Conservation (phyloP, 2,797 vertebrate genomes). For the Philypnodon macrostomus region DNA sequence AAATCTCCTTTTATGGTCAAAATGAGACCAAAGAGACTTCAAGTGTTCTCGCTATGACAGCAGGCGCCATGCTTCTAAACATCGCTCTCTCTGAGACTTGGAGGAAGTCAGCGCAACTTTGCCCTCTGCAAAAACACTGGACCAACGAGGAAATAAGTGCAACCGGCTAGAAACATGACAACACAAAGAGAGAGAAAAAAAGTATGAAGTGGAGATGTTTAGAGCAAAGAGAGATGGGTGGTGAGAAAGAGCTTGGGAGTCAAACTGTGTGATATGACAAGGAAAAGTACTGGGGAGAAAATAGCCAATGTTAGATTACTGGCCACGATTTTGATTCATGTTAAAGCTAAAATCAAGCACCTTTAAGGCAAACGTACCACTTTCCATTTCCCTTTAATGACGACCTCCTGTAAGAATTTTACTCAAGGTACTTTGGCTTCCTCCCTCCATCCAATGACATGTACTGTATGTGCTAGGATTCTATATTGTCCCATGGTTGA, state of each 20-base stretch:
- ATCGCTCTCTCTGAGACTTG: slow-evolving; percentile 5
- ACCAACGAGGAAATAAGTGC: slow-evolving; percentile 1
- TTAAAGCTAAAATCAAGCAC: no score
- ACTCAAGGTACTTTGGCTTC: no score
- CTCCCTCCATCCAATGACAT: no score
- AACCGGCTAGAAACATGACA: not conserved
- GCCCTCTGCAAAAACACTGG: slow-evolving; percentile 2
- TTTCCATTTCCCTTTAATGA: no score
- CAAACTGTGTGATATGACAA: slow-evolving; percentile 58
- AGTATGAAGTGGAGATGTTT: slow-evolving; percentile 11
- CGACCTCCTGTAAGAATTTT: no score
- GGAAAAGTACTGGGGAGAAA: slow-evolving; percentile 43
- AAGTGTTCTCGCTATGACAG: slow-evolving; percentile 17
- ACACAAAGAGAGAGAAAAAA: not conserved
- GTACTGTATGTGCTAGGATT: no score
- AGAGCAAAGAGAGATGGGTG: slow-evolving; percentile 19
- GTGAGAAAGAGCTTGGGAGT: slow-evolving; percentile 50
- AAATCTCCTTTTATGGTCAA: slow-evolving; percentile 51
- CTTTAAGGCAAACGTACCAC: no score
- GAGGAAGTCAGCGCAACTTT: not conserved
- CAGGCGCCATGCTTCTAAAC: slow-evolving; percentile 21
- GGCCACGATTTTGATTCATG: no score
- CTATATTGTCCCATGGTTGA: no score
- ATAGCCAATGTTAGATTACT: slow-evolving; percentile 22
- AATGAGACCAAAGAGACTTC: slow-evolving; percentile 42